Evolutionary conservation across 2,888 invertebrate species (phyloP), one percentile per base, ranked within the genome.

Genomic region (Perithous albicinctus): DNA sequence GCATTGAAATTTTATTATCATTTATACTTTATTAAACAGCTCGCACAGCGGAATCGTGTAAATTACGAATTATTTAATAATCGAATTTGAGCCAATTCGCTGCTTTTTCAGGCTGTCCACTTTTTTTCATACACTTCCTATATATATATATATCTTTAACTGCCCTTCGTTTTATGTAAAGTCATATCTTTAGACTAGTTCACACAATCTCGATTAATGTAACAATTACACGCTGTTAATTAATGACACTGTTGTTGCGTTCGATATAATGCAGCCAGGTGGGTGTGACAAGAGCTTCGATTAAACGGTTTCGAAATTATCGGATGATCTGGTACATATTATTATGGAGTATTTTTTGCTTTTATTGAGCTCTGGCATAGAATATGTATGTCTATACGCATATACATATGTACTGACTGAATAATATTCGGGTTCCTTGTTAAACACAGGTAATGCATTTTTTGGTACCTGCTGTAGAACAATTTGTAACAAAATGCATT

Each of bases 311-410:
- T 59, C 72, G 46, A 76, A 80, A 80, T 64, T 76, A 38, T 70
- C 66, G 35, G 64, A 59, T 66, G 48, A 41, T 76, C 69, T 64
- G 54, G 7, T 20, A 72, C 26, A 32, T 48, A 70, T 59, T 69
- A 56, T 43, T 41, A 32, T 67, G 66, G 59, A 72, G 59, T 73
- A 26, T 48, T 72, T n/a, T 54, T 76, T 46, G 15, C 46, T 61
- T 61, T 46, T 35, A 74, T 80, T 80, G 80, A 80, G 80, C 80
- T 75, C 63, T 76, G 38, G 51, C 64, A 48, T 56, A 61, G 35
- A 12, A 51, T 23, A 63, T n/a, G n/a, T 32, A 72, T 38, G 70
- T 70, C 41, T 59, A 43, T 46, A 23, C 59, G 46, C 23, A 41
- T 41, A 41, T 63, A 41, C 59, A 59, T 72, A 67, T 48, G 51